Evolutionary conservation across 1,140 invertebrate genomes (phyloP), one percentile per base, ranked within the genome.

Genomic region (Acromyrmex heyeri): DNA sequence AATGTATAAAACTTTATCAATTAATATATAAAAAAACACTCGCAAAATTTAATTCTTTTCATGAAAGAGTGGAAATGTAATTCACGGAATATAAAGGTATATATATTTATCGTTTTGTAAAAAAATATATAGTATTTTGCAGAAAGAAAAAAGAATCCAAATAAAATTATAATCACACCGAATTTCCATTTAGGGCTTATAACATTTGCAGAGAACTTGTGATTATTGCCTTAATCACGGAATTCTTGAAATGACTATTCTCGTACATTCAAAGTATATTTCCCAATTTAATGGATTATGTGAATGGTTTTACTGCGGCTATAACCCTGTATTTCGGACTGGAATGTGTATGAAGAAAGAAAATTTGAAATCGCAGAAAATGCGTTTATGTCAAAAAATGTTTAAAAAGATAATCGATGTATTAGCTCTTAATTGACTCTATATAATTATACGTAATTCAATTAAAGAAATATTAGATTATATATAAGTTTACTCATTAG

Each of bases 251-350:
- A 88, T 77, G 83, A 78, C 21, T 82, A 78, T 62, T 48, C 16
- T 21, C 50, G 24, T 27, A 76, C 48, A 10, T 48, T 30, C 59
- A 64, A 75, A 85, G 73, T 59, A 76, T 14, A 50, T 87, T 69
- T 57, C 16, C 59, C 72, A 57, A 90, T 88, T 75, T 86, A 90
- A 91, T 30, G 85, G 87, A 88, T 91, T 91, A 90, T 87, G 81
- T 24, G 86, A 91, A 91, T 70, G 78, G 53, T 85, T 91, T 88
- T 90, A 86, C 75, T 83, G 55, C 55, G 10, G 69, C 24, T 62
- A 62, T 90, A 88, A 90, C 77, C 76, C 27, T 87, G 57, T 67
- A 87, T 82, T 72, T 85, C 86, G 65, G 67, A 82, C 16, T 61
- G 7, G 53, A 85, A 90, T 85, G 85, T 89, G 64, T 72, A 88